Evolutionary conservation across 2,888 invertebrate species (phyloP).

Genomic region (Sipha maydis): DNA sequence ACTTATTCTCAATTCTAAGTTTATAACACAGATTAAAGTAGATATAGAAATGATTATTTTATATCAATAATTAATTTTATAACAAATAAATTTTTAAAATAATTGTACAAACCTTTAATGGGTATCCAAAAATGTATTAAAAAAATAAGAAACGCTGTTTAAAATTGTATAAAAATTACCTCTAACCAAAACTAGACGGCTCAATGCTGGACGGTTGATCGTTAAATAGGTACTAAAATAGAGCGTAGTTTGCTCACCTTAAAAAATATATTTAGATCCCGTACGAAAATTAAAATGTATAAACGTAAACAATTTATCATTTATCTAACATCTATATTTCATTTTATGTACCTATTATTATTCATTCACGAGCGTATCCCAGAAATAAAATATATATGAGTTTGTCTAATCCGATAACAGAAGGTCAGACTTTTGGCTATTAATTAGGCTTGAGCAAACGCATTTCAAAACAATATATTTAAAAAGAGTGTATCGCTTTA

Average conservation of each 20-base stretch:
- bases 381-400: neutral
- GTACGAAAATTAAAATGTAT: neutral
- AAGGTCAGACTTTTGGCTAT: conserved; percentile 2
- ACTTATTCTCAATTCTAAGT: too few relatives aligned
- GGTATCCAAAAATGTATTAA: neutral
- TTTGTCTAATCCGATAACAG: conserved; percentile 4
- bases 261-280: neutral
- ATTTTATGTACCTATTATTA: neutral
- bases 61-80: too few relatives aligned
- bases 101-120: neutral
- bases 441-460: neutral
- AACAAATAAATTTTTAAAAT: neutral
- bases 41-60: too few relatives aligned
- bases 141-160: neutral
- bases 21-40: too few relatives aligned
- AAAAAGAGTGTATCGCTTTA: neutral
- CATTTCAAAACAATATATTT: neutral
- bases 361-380: neutral
- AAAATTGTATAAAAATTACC: neutral
- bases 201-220: neutral
- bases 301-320: conserved; percentile 5
- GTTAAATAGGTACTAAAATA: neutral
- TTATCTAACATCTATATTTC: neutral
- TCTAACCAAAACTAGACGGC: neutral
- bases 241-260: neutral